Evolutionary conservation across 2,113 vertebrate species (phyloP).

Genomic region (Clinocottus analis): DNA sequence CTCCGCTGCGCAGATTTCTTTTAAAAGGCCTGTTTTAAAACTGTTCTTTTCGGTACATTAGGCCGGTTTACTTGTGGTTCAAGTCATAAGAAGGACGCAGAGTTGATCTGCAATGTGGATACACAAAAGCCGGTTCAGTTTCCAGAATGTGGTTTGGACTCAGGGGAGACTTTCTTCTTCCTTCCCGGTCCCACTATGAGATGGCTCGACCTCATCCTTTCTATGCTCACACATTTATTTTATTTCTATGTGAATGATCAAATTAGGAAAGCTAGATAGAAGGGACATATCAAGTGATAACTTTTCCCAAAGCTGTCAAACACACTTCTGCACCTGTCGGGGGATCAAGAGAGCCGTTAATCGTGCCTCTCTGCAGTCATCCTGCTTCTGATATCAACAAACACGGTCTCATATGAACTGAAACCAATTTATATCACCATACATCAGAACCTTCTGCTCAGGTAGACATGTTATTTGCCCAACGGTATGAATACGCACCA

Average conservation of each 20-base stretch:
- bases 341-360: neutral
- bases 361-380: too few relatives aligned
- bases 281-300: too few relatives aligned
- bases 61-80: neutral
- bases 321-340: neutral
- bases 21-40: neutral
- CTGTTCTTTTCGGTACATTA: too few relatives aligned
- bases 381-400: too few relatives aligned
- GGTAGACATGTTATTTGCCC: too few relatives aligned
- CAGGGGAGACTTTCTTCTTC: too few relatives aligned
- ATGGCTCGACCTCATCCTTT: neutral
- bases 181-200: too few relatives aligned
- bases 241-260: neutral
- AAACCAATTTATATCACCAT: too few relatives aligned
- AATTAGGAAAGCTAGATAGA: neutral
- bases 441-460: too few relatives aligned
- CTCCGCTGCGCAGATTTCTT: neutral
- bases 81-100: neutral
- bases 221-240: neutral
- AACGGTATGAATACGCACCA: too few relatives aligned
- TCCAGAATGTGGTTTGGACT: too few relatives aligned
- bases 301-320: neutral
- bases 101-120: neutral
- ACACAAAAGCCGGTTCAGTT: neutral
- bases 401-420: too few relatives aligned